phyloP scores from a whole-genome alignment of 2,888 invertebrate genomes.

The Eupsilia transversa region DNA sequence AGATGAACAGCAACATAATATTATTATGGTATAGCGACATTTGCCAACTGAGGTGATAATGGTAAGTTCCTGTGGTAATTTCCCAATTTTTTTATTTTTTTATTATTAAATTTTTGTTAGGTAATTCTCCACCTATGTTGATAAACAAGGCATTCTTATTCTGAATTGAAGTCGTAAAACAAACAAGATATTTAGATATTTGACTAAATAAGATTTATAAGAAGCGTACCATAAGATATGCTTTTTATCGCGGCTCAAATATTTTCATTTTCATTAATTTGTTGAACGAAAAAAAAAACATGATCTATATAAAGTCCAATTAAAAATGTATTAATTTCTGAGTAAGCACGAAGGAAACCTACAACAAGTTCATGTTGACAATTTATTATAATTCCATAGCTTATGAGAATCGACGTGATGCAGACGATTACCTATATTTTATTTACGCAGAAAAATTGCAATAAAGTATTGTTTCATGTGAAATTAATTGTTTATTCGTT shows the following conservation, averaged over 20 bases:
- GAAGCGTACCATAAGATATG: background rate
- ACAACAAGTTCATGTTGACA: conserved; percentile 28
- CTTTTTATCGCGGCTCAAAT: background rate
- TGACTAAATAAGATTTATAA: background rate
- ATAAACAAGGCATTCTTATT: background rate
- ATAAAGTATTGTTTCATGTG: conserved; percentile 4
- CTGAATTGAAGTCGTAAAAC: background rate
- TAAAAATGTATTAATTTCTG: conserved; percentile 12
- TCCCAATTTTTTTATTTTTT: too few species aligned
- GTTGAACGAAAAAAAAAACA: background rate
- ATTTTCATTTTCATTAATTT: background rate
- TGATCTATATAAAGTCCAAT: conserved; percentile 8
- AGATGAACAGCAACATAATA: background rate
- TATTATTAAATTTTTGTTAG: too few species aligned
- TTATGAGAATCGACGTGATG: conserved; percentile 29
- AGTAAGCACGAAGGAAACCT: background rate
- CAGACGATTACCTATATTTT: conserved; percentile 2
- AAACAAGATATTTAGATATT: background rate
- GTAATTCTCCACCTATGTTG: background rate
- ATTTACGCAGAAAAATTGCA: background rate
- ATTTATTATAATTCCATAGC: conserved; percentile 2
- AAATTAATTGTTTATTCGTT: background rate
- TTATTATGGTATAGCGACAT: background rate
- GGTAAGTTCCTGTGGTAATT: background rate
- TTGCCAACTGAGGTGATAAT: background rate